Evolutionary conservation across 2,797 vertebrate genomes (phyloP).

Genomic region (Helarctos malayanus): DNA sequence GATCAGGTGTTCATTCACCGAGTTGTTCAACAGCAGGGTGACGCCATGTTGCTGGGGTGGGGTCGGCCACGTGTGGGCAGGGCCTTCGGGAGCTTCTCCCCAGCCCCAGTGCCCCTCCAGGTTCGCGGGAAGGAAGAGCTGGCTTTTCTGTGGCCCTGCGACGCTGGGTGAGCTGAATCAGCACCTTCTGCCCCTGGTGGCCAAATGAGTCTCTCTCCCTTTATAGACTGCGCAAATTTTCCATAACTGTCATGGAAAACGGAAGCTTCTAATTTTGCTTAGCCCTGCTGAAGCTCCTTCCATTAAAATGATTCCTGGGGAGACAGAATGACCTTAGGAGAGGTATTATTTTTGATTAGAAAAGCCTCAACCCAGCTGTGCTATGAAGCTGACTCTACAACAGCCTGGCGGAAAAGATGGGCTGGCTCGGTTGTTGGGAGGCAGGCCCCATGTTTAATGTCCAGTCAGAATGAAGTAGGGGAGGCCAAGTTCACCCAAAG

Average conservation of each 20-base stretch:
- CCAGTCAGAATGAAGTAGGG: not conserved
- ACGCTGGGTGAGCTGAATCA: not conserved
- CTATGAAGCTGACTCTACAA: not conserved
- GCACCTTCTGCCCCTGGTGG: not conserved
- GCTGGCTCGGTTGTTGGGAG: not conserved
- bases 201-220: not conserved
- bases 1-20: not conserved
- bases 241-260: not conserved
- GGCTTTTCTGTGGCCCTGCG: not conserved
- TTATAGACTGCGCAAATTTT: constrained; percentile 22
- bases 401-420: not conserved
- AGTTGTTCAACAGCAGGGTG: not conserved
- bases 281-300: constrained; percentile 68
- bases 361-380: not conserved
- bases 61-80: not conserved
- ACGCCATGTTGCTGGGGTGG: not conserved
- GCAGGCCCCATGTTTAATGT: not conserved
- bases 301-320: constrained; percentile 76
- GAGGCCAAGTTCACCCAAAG: not conserved
- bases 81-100: not conserved
- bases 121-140: not conserved
- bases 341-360: constrained; percentile 56
- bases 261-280: constrained; percentile 78
- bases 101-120: not conserved
- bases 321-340: constrained; percentile 43